Conservation (phyloP, 35 echinoderm and acorn worm species). For the Amphiura filiformis region DNA sequence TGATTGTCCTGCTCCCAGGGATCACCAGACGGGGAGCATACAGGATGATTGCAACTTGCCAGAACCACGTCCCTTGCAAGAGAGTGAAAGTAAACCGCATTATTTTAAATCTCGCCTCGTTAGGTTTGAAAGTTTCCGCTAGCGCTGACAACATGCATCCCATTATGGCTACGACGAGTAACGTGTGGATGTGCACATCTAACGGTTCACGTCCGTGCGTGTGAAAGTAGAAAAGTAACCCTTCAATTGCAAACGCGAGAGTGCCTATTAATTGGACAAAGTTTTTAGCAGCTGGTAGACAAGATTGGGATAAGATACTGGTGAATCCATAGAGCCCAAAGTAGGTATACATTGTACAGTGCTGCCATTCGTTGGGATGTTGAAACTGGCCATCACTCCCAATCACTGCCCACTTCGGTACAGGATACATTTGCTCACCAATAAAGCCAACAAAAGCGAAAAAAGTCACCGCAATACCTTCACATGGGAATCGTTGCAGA, state of each 20-base stretch:
- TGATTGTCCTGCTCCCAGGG: constrained; percentile 66
- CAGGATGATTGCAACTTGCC: constrained; percentile 69
- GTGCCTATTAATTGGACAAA: constrained; percentile 67
- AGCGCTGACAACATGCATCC: constrained; percentile 45
- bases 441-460: constrained; percentile 72
- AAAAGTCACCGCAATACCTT: constrained; percentile 54
- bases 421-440: constrained; percentile 74
- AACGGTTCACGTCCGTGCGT: constrained; percentile 62
- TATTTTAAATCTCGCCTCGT: constrained; percentile 47
- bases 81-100: constrained; percentile 67
- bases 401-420: constrained; percentile 62
- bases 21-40: constrained; percentile 71
- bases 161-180: constrained; percentile 77
- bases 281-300: constrained; percentile 49
- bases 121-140: constrained; percentile 37
- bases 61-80: constrained; percentile 96
- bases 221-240: constrained; percentile 84
- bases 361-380: constrained; percentile 77
- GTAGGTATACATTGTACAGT: constrained; percentile 96
- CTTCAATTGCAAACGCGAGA: constrained; percentile 80
- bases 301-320: constrained; percentile 29
- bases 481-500: constrained; percentile 62
- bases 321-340: constrained; percentile 73
- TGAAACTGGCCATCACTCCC: constrained; percentile 65
- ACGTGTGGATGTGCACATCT: constrained; percentile 64